Evolutionary conservation across 2,113 vertebrate genomes (phyloP).

Genomic region (Toxostoma redivivum): DNA sequence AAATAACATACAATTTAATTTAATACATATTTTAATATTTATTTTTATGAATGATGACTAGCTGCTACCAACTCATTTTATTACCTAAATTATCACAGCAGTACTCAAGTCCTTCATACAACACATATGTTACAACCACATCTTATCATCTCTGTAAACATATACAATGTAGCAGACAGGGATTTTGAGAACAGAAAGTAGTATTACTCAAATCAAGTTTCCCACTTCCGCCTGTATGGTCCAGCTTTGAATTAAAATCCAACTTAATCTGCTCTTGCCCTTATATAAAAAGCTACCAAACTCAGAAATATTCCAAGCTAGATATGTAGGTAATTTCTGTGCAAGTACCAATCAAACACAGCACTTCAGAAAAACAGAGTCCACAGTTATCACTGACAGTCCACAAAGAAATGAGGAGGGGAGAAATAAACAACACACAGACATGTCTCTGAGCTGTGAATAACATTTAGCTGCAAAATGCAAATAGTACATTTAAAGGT

Average conservation of each 20-base stretch:
- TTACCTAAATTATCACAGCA: not conserved
- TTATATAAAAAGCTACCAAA: not conserved
- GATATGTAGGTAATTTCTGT: not conserved
- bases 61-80: not conserved
- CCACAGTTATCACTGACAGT: not conserved
- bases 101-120: not conserved
- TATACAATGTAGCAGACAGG: rapidly evolving
- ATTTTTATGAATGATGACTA: not conserved
- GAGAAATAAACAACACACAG: not conserved
- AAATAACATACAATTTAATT: not conserved
- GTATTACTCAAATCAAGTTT: not conserved
- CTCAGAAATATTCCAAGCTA: not conserved
- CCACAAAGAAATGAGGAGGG: not conserved
- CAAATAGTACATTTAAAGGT: not conserved
- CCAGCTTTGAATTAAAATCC: not conserved
- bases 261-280: not conserved
- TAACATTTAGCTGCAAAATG: not conserved
- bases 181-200: not conserved
- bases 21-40: not conserved
- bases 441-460: not conserved
- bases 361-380: not conserved
- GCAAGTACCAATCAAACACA: not conserved
- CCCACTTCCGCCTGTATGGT: not conserved
- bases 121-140: not conserved
- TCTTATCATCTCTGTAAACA: not conserved